Evolutionary conservation across 2,113 vertebrate genomes (phyloP), one percentile per base, ranked within the genome.

Genomic region (Dryoscopus gambensis): DNA sequence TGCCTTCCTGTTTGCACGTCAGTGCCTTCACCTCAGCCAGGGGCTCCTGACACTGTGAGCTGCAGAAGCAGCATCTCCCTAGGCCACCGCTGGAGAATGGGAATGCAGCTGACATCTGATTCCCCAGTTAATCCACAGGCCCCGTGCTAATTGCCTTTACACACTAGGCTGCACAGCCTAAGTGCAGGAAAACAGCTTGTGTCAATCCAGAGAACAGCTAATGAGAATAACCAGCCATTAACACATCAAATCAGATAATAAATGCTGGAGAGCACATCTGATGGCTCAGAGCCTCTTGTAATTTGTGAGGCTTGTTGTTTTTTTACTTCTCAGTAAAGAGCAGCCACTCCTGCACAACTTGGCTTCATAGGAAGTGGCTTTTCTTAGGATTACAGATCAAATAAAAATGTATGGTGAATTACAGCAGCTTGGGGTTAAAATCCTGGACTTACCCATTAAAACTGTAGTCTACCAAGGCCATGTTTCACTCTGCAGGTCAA

Each of bases 211-310:
- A 70, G 86, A 92, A 24, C 39, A 84, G 42, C 50, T 84, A 89
- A 89, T 81, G 76, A 86, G 88, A 94, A 69, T 67, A 93, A 95
- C 25, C 52, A 87, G 64, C 83, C 88, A 78, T 86, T 93, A 96
- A 81, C 68, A 74, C 52, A 93, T 47, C 68, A 77, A 59, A 93
- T 83, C 73, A 78, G 76, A 81, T 78, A 63, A 91, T 89, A 95
- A 93, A 86, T 63, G 68, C 76, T 63, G 83, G 79, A 88, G 46
- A 90, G 37, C 64, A 77, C 68, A 86, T 65, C 68, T 70, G 76
- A 77, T 81, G 79, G 86, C 76, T 70, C 53, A 62, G 71, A 62
- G 15, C n/a, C 37, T 76, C 71, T 87, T 40, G 5, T 52, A 47
- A 55, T 81, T 39, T 19, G 16, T 56, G 27, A 71, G 24, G 6